Evolutionary conservation across 2,888 invertebrate genomes (phyloP), one percentile per base, ranked within the genome.

Genomic region (Cryptocephalus primarius): DNA sequence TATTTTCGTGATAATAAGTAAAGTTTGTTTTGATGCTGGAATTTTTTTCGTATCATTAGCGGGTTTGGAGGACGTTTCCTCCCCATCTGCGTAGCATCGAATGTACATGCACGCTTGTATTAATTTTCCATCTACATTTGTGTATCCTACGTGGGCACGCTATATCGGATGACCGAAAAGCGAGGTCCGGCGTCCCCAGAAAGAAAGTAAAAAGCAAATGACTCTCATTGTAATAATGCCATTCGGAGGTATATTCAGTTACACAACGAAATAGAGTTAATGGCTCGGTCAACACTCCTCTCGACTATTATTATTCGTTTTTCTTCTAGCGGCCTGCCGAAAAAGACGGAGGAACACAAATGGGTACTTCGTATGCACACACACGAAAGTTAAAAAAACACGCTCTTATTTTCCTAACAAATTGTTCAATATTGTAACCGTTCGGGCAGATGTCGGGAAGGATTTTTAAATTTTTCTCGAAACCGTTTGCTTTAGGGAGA

Each of bases 371-470:
- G 22, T 22, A 22, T 22, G 22, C 22, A 22, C 22, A 22, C 22
- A 22, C 22, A 22, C 52, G 51, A 51, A 51, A 54, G 39, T 47
- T 47, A 47, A 50, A 54, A 54, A 54, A 54, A 54, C 48, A 54
- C 45, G 49, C 48, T 49, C 48, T 51, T 54, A 54, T 54, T 54
- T 54, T 54, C 49, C 45, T 43, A 50, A 52, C 52, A 54, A 54
- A 52, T 52, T 52, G 48, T 45, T 50, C 41, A 49, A 52, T 50
- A 50, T 42, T 49, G 54, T 52, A 54, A 51, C 54, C 52, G 52
- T 50, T 50, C 12, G 36, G 39, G 41, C 48, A 46, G 46, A 43
- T 48, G 42, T 36, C 12, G 14, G 46, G 42, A 46, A 43, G 48
- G 48, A 46, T 48, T 46, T 47, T 51, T 44, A 40, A 46, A 50